phyloP scores from a whole-genome alignment of 2,113 vertebrate species.

The Buteo buteo region DNA sequence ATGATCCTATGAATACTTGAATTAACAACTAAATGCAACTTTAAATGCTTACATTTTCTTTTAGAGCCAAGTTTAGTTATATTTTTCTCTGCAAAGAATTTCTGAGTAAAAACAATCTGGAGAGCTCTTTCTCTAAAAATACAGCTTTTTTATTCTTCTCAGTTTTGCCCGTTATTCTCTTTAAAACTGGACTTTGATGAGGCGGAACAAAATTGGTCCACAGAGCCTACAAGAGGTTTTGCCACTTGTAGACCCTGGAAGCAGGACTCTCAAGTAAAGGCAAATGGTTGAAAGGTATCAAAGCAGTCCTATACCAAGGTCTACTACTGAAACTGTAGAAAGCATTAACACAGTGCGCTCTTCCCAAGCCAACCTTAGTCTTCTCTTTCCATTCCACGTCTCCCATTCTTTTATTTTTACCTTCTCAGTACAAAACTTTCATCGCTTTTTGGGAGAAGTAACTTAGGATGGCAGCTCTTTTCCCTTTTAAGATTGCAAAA shows the following conservation, averaged over 20 bases:
- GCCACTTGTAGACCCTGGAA: neutral
- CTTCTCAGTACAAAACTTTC: neutral
- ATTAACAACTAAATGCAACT: neutral
- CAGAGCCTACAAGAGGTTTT: neutral
- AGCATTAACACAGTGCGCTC: neutral
- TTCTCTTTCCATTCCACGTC: neutral
- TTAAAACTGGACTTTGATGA: neutral
- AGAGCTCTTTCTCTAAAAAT: neutral
- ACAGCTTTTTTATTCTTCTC: neutral
- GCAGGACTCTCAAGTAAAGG: neutral
- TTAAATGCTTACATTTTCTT: neutral
- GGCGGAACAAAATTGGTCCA: neutral
- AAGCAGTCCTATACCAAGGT: neutral
- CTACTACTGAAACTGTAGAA: neutral
- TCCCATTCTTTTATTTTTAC: neutral
- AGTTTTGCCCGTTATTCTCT: neutral
- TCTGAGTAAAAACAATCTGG: neutral
- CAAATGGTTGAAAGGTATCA: neutral
- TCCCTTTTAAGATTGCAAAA: neutral
- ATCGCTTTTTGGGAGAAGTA: neutral
- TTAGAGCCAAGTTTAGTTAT: neutral
- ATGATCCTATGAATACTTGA: neutral
- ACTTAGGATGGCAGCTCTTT: neutral
- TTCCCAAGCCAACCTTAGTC: neutral
- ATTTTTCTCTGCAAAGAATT: neutral